Evolutionary conservation across 1,140 invertebrate species (phyloP), one percentile per base, ranked within the genome.

Genomic region (Steinernema feltiae): DNA sequence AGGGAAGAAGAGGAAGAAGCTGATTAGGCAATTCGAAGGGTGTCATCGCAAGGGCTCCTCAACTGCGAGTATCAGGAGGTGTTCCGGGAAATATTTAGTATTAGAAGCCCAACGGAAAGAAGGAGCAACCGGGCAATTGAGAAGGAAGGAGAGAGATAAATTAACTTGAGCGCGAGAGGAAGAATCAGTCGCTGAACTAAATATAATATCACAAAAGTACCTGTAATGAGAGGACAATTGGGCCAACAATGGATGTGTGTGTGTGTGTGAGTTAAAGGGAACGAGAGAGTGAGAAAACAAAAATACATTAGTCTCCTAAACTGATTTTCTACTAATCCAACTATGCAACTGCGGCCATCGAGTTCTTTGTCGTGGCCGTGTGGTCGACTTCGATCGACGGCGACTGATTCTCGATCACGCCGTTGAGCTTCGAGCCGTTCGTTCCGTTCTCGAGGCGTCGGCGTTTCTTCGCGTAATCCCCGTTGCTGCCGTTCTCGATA

Each of bases 171-270:
- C 53, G 53, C 53, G 53, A 63, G 53, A 63, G 53, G 53, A 63
- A 63, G 15, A 41, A 41, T 41, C 35, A 41, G 24, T 63, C 53
- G 53, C 53, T 63, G 12, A 63, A 17, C 24, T 63, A 63, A 63
- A 3, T 15, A 15, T 3, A 63, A 63, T 63, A 63, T 63, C 53
- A 63, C 53, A 63, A 63, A 63, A 63, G 53, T 63, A 63, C 53
- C 53, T 63, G 53, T 63, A 63, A 63, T 63, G 53, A 63, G 53
- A 63, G 53, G 53, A 63, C 53, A 63, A 17, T 63, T 21, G 53
- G 53, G 53, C 53, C 53, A 63, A 63, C 53, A 63, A 27, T 63
- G 24, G 15, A 15, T 12, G 24, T 12, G 24, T 7, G 15, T 17
- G 24, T 3, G 15, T n/a, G 24, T 3, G 53, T 3, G 24, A 21